These are phyloP conservation scores for Mantis religiosa DNA, from an alignment of 2,888 invertebrate species.

Conservation along the genomic window DNA sequence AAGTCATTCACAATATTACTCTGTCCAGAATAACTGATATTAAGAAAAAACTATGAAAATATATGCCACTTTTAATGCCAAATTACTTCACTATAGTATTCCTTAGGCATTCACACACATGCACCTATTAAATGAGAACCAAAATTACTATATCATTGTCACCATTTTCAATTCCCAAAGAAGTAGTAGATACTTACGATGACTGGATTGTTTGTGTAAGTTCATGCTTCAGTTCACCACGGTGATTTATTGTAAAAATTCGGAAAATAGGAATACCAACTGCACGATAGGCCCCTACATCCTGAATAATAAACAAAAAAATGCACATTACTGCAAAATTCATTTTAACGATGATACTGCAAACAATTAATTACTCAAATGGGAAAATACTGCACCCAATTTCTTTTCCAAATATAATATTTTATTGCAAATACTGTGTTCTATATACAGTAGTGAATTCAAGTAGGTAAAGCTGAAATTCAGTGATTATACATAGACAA, in stretches of 20 bases:
- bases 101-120: neutral
- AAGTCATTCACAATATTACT: constrained; percentile 89
- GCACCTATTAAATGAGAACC: neutral
- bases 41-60: neutral
- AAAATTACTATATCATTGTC: neutral
- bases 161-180: neutral
- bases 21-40: constrained; percentile 86
- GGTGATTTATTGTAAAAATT: constrained; percentile 96
- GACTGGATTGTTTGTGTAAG: constrained; percentile 95
- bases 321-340: too few species aligned
- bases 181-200: constrained; percentile 69
- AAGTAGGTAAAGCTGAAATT: too few species aligned
- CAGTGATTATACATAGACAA: too few species aligned
- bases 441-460: too few species aligned
- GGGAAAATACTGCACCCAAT: too few species aligned
- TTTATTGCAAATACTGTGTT: too few species aligned
- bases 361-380: too few species aligned
- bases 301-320: constrained; percentile 54
- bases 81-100: neutral
- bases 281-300: constrained; percentile 94
- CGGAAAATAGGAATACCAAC: constrained; percentile 93
- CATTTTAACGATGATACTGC: too few species aligned
- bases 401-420: too few species aligned
- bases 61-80: neutral
- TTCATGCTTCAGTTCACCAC: constrained; percentile 93